phyloP scores from a whole-genome alignment of 1,140 invertebrate species.

The Brachionus plicatilis region DNA sequence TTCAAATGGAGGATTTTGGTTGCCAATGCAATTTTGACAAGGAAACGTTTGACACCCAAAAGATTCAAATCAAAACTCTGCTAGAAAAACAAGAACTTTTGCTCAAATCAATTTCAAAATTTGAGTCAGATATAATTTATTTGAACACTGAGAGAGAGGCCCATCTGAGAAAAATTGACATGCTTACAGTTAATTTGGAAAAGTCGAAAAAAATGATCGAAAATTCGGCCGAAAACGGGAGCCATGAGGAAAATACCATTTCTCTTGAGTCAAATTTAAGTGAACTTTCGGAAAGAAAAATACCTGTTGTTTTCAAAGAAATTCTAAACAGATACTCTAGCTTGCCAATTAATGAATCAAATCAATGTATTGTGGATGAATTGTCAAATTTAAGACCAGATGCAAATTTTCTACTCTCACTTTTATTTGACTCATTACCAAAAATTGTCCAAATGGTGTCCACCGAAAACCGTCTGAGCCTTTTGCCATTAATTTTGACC shows the following conservation, averaged over 20 bases:
- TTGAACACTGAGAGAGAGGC: background rate
- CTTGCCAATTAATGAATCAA: background rate
- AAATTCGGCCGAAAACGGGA: background rate
- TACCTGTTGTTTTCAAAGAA: conserved; percentile 13
- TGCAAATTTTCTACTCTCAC: background rate
- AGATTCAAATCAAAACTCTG: conserved; percentile 30
- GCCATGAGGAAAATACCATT: background rate
- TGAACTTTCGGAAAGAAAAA: background rate
- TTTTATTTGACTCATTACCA: conserved; percentile 5
- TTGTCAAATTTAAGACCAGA: background rate
- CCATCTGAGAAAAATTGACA: conserved; percentile 35
- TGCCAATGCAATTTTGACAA: conserved; percentile 12
- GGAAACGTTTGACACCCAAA: conserved; percentile 30
- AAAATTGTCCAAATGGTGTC: background rate
- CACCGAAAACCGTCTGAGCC: conserved; percentile 48
- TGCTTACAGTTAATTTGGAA: conserved; percentile 21
- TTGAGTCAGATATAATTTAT: conserved; percentile 25
- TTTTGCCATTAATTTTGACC: conserved; percentile 67
- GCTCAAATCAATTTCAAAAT: conserved; percentile 23
- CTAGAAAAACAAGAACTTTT: conserved; percentile 30
- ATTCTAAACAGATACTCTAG: background rate
- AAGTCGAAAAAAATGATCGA: background rate
- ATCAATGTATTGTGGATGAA: background rate
- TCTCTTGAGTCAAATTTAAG: background rate
- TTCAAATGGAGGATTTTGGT: background rate